phyloP scores from a whole-genome alignment of 2,113 vertebrate genomes.

The Lanius ludovicianus region DNA sequence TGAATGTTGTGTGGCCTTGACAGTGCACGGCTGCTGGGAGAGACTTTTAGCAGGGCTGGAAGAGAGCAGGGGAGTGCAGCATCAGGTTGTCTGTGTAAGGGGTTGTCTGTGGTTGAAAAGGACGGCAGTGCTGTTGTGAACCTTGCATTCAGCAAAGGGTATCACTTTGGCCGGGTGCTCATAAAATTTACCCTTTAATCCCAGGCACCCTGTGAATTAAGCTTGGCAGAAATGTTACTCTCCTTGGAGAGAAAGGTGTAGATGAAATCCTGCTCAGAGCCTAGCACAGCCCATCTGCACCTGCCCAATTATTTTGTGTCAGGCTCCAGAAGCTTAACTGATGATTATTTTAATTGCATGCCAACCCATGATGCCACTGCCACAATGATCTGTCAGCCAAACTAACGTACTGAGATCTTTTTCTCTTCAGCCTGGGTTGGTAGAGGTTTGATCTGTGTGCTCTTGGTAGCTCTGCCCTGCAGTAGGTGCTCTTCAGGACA shows the following conservation, averaged over 20 bases:
- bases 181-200: not conserved
- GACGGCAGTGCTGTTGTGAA: not conserved
- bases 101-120: too few species aligned
- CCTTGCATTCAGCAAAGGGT: not conserved
- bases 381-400: not conserved
- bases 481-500: conserved; percentile 10
- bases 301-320: not conserved
- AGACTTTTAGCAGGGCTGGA: not conserved
- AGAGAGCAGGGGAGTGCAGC: not conserved
- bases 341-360: not conserved
- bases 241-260: not conserved
- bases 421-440: not conserved
- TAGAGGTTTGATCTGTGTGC: not conserved
- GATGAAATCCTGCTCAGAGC: not conserved
- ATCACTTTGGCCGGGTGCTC: not conserved
- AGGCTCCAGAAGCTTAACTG: not conserved
- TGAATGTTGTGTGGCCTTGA: not conserved
- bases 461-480: not conserved
- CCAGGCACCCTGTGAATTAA: not conserved
- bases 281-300: not conserved
- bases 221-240: not conserved
- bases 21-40: not conserved
- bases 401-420: not conserved
- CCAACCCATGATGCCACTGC: rapidly evolving
- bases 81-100: not conserved